Base-by-base conservation (phyloP, 2,113 vertebrate genomes). In the Cyprinodon tularosa region DNA sequence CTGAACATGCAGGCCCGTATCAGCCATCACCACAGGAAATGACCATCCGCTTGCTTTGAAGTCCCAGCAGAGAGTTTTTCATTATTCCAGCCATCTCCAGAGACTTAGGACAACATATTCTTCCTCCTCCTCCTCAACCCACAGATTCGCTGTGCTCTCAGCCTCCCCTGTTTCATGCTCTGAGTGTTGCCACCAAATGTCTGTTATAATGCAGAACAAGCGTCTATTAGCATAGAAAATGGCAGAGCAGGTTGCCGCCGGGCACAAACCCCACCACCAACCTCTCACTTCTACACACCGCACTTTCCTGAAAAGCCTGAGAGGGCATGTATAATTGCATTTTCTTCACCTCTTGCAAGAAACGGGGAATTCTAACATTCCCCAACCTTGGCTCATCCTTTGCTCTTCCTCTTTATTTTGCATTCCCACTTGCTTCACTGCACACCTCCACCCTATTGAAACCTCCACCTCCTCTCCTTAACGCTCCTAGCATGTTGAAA, bases 241-340 rank as follows among this genome's bases (percentile, higher is more conserved):
- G 72, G 74, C 68, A 86, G 81, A 65, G 73, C 68, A 72, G 73
- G 78, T 72, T 17, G 85, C 90, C 91, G 86, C 72, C 62, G 85
- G 88, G 78, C 82, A 84, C 60, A 76, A 82, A 74, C 78, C 71
- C 72, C 85, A 71, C 68, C 48, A 38, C 80, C 67, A 77, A 73
- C 71, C 78, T 48, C 83, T 78, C 68, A 71, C 81, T 72, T 72
- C 67, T 70, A 76, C 81, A 78, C 76, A 47, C 75, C 79, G 71
- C 64, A 77, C 84, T 86, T 76, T 73, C 84, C 84, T 86, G 88
- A 86, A 90, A 88, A 84, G 88, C 81, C 83, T 88, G 81, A 90
- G 86, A 84, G 90, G 75, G 88, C 90, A 89, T 84, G 85, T 92
- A 92, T 93, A 94, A 94, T 94, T 94, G 93, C 92, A 86, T 92